Percentiles rank a stretch among this genome's conserved stretches.
Evolutionary conservation across 2,888 invertebrate species (phyloP).

Genomic region (Ceriagrion tenellum): DNA sequence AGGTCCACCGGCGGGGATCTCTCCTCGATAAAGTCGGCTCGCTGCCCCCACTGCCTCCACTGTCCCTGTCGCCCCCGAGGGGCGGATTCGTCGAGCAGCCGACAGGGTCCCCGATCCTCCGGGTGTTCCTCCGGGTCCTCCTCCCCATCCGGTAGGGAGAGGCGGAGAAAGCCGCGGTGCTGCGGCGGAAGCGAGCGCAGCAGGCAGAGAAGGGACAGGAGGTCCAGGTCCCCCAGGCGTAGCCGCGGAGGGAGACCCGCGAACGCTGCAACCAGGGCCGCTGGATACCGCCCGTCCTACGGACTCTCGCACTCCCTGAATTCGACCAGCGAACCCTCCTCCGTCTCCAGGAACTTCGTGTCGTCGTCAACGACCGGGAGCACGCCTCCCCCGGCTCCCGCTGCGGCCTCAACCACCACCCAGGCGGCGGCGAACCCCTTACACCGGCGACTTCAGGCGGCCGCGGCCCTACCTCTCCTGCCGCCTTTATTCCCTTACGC

Average conservation of each 20-base stretch:
- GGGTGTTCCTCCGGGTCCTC: constrained; percentile 43
- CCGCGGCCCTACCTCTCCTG: constrained; percentile 23
- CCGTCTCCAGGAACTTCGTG: constrained; percentile 39
- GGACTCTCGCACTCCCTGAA: constrained; percentile 40
- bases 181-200: constrained; percentile 15
- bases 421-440: neutral
- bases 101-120: neutral
- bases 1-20: constrained; percentile 44
- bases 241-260: neutral
- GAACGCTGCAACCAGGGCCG: neutral
- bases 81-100: constrained; percentile 16
- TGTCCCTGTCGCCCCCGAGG: constrained; percentile 59
- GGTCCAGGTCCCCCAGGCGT: constrained; percentile 34
- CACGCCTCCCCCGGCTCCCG: constrained; percentile 30
- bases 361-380: constrained; percentile 47
- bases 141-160: constrained; percentile 47
- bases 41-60: constrained; percentile 59
- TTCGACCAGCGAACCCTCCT: neutral
- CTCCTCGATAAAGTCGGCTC: constrained; percentile 20
- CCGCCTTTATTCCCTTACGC: constrained; percentile 44
- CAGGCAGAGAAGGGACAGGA: constrained; percentile 31
- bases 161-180: constrained; percentile 47
- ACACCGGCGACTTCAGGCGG: constrained; percentile 8
- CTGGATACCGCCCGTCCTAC: constrained; percentile 5
- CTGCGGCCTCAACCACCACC: neutral